Base-by-base conservation (phyloP, 2,113 vertebrate genomes). In the Girardinichthys multiradiatus region DNA sequence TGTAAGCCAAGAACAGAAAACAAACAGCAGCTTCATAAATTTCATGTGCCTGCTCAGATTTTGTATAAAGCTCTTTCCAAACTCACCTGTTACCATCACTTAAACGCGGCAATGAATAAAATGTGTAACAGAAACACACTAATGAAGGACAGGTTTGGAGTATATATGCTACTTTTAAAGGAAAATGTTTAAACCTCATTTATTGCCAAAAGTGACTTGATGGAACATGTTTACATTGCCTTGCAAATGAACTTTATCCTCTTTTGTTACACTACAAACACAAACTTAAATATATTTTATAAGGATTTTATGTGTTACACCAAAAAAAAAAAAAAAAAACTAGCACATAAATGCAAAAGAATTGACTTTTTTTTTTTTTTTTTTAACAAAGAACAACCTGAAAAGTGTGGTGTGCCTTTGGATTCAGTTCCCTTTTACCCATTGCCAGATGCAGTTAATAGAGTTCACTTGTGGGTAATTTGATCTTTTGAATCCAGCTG, bases 1-100 rank as follows among this genome's bases (percentile, higher is more conserved):
- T 29, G 35, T 37, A 42, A 71, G 82, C 81, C 77, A 84, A 82
- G 37, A 70, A 80, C 65, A 68, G 72, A 63, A 78, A 81, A 63
- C 63, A 63, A 72, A 64, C 31, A 29, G 2, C 17, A 27, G 26
- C 5, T 28, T 28, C 27, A 31, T 14, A 35, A n/a, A 62, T 21
- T n/a, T 24, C 29, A 24, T 15, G 2, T 30, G 5, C 17, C 58
- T 28, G 7, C 48, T 54, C 24, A 54, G 17, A 54, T 54, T 54
- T 54, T 54, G 24, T 3, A n/a, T 24, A 24, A 48, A 54, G 24
- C 17, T 17, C 17, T 45, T 45, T 45, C 1, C 15, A 54, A 54
- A 54, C 48, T 54, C 48, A 54, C 48, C 48, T 54, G 48, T 54
- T 54, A n/a, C 48, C 2, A 2, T 54, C 48, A 54, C 2, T 54